Percentiles rank a stretch among this genome's conserved stretches.
These are phyloP conservation scores for Acanthoscelides obtectus DNA, from an alignment of 2,888 invertebrate genomes.

Conservation along the genomic window DNA sequence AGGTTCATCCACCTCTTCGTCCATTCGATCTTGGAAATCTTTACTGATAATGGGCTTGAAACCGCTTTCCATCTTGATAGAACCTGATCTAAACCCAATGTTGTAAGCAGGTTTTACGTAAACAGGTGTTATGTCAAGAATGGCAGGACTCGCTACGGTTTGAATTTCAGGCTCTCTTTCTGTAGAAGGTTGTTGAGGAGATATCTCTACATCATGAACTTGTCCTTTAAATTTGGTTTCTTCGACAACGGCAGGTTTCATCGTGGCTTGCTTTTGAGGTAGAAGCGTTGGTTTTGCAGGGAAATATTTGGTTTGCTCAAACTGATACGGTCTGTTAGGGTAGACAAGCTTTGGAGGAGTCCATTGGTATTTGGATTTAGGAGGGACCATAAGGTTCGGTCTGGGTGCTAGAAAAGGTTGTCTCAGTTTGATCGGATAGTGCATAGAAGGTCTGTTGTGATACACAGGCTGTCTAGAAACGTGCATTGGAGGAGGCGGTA, in stretches of 20 bases:
- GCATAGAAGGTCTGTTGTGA: slow-evolving; percentile 4
- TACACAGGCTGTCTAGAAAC: slow-evolving; percentile 6
- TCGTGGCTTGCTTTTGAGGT: slow-evolving; percentile 9
- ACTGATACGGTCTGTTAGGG: slow-evolving; percentile 4
- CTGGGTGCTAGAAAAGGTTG: slow-evolving; percentile 3
- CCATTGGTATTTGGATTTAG: background rate
- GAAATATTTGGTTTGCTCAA: slow-evolving; percentile 8
- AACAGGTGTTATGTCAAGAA: slow-evolving; percentile 16
- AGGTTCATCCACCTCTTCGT: slow-evolving; percentile 37
- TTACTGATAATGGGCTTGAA: slow-evolving; percentile 71
- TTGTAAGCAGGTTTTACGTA: slow-evolving; percentile 56
- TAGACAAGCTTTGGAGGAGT: background rate
- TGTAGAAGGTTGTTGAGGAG: slow-evolving; percentile 40
- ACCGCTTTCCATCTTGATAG: slow-evolving; percentile 78
- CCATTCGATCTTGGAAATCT: slow-evolving; percentile 53
- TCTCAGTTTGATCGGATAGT: slow-evolving; percentile 13
- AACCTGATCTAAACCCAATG: slow-evolving; percentile 74
- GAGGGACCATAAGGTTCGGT: background rate
- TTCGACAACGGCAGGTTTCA: slow-evolving; percentile 14
- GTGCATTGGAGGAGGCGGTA: slow-evolving; percentile 11
- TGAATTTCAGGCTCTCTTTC: slow-evolving; percentile 35
- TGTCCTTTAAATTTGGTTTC: slow-evolving; percentile 10
- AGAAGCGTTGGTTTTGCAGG: slow-evolving; percentile 7
- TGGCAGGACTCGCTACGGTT: slow-evolving; percentile 24
- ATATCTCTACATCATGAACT: slow-evolving; percentile 37